Conservation (phyloP, 2,888 invertebrate species). For the Epinotia ramella region DNA sequence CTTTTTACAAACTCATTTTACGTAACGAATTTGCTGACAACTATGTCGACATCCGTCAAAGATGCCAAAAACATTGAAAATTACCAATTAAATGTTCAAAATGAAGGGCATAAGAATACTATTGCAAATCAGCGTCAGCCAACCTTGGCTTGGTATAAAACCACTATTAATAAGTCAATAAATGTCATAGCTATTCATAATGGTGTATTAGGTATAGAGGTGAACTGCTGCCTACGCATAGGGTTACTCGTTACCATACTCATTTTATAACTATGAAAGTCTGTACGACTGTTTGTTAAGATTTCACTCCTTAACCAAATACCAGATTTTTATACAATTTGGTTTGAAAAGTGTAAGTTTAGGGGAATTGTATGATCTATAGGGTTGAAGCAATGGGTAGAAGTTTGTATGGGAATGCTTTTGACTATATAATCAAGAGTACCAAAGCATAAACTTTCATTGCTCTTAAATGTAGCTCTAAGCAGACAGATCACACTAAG, state of each 20-base stretch:
- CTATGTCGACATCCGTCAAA: background rate
- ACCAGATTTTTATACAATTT: no score
- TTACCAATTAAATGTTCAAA: constrained; percentile 38
- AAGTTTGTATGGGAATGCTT: no score
- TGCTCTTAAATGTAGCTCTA: no score
- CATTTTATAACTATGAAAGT: background rate
- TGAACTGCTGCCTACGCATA: constrained; percentile 39
- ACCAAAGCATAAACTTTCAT: no score
- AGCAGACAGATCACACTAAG: no score
- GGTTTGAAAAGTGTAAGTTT: no score
- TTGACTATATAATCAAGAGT: no score
- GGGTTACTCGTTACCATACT: background rate
- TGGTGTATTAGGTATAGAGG: constrained; percentile 43
- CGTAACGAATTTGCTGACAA: background rate
- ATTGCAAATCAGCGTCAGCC: constrained; percentile 59
- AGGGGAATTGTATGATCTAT: no score
- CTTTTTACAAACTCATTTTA: background rate
- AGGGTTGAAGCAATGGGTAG: no score
- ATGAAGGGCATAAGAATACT: constrained; percentile 53
- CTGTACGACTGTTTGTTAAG: background rate
- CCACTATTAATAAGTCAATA: constrained; percentile 59
- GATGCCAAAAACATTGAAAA: constrained; percentile 4
- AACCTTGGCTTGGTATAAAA: constrained; percentile 62
- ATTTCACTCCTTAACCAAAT: background rate
- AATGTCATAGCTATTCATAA: constrained; percentile 59